A percentile compares a stretch with the other conserved stretches of the same genome.
Evolutionary conservation across 2,113 vertebrate genomes (phyloP).

Genomic region (Osmerus eperlanus): DNA sequence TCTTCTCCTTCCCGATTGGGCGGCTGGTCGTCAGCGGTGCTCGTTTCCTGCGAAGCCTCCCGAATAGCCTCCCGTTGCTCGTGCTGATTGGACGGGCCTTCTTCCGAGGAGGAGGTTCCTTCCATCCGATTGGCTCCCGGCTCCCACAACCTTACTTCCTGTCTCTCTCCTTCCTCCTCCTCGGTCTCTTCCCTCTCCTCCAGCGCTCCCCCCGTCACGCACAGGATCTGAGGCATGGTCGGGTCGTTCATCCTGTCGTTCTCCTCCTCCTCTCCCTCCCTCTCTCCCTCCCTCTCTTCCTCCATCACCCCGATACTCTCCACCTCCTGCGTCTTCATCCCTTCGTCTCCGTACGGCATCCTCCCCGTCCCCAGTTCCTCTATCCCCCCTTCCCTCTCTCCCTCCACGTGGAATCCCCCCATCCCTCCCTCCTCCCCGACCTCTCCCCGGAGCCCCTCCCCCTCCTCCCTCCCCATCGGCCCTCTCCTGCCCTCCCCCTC

Average conservation of each 20-base stretch:
- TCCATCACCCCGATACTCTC: constrained; percentile 68
- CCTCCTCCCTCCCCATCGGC: constrained; percentile 39
- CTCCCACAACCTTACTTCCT: constrained; percentile 9
- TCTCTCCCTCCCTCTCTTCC: constrained; percentile 36
- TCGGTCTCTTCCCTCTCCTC: constrained; percentile 52
- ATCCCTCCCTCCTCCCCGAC: constrained; percentile 31
- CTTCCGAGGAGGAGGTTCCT: neutral
- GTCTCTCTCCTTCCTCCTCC: constrained; percentile 38
- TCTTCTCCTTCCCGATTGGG: constrained; percentile 35
- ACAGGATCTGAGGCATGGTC: constrained; percentile 69
- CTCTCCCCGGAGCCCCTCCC: constrained; percentile 44
- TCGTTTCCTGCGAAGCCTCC: constrained; percentile 29
- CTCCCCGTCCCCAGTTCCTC: constrained; percentile 70
- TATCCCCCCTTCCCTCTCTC: constrained; percentile 61
- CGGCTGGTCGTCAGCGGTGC: neutral
- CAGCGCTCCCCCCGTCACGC: constrained; percentile 63
- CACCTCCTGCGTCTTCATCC: constrained; percentile 59
- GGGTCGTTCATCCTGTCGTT: constrained; percentile 59
- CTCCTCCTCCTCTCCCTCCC: constrained; percentile 53
- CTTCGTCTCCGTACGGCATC: constrained; percentile 32
- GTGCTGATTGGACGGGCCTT: neutral
- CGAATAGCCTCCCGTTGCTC: constrained; percentile 25
- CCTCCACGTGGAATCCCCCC: constrained; percentile 52
- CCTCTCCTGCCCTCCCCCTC: constrained; percentile 57
- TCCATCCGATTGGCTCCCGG: neutral